Percentiles rank a stretch among this genome's conserved stretches.
phyloP scores from a whole-genome alignment of 2,888 invertebrate species.

The Polydrusus tereticollis region DNA sequence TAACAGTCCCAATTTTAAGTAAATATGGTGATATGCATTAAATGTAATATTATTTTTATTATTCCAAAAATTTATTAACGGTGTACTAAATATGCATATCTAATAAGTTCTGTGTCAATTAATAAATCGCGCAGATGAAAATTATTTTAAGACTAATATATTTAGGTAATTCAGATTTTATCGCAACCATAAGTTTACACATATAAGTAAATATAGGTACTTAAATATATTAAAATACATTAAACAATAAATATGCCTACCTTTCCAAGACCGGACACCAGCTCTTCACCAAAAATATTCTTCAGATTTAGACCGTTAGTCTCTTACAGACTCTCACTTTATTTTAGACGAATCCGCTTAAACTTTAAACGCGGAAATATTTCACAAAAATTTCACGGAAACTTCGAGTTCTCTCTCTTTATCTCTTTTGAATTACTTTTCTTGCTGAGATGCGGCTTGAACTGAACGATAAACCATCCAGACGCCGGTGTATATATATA shows the following conservation, averaged over 20 bases:
- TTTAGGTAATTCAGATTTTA: no score
- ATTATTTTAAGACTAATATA: no score
- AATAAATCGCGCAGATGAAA: no score
- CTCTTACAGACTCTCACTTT: constrained; percentile 8
- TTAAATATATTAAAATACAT: no score
- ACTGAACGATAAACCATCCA: constrained; percentile 62
- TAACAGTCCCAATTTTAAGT: no score
- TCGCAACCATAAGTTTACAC: no score
- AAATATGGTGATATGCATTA: no score
- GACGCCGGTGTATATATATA: constrained; percentile 63
- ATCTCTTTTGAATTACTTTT: background rate
- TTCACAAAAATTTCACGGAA: background rate
- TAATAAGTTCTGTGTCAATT: no score
- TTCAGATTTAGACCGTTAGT: constrained; percentile 16
- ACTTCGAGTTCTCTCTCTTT: background rate
- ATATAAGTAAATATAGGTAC: no score
- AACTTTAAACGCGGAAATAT: constrained; percentile 5
- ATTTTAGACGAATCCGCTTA: background rate
- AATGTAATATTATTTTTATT: no score
- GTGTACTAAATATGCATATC: no score
- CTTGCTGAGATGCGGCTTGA: constrained; percentile 11
- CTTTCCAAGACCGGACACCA: constrained; percentile 6
- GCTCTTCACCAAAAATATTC: background rate
- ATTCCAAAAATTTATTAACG: no score
- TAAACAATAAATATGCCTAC: background rate